Evolutionary conservation across 2,113 vertebrate species (phyloP), one percentile per base, ranked within the genome.

Genomic region (Drymodes brunneopygia): DNA sequence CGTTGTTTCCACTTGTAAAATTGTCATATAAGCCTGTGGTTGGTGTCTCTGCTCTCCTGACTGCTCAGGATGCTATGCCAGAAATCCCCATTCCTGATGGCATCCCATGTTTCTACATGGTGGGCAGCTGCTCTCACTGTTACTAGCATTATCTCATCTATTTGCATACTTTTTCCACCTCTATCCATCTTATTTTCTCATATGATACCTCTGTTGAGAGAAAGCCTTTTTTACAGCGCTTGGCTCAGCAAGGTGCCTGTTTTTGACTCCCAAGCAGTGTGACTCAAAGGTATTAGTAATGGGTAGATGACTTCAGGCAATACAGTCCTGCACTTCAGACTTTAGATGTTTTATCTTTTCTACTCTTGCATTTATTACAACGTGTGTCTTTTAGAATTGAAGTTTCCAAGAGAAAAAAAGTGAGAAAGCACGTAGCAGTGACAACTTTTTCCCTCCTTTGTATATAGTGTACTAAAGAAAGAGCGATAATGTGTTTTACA

Each of bases 71-170:
- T 81, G 48, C 48, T 3, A 5, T 27, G 38, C 40, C 61, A 72
- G 48, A 95, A 64, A 21, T 51, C 21, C 36, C 16, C 20, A 13
- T 50, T 88, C 27, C 62, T 48, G 40, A 42, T 13, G 28, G 21
- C 40, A 47, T 85, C 27, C 16, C 2, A 0, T 45, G 10, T 62
- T 78, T 5, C 0, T 31, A 47, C 4, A 17, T 18, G 4, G 17
- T 33, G 20, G 38, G 36, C 35, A 92, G 31, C 66, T 72, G 40
- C 40, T 75, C 35, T 56, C 28, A 17, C 31, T 81, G 4, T 69
- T 75, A 25, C 42, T 48, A 38, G 29, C 7, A 36, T 72, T 85
- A 65, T 47, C 31, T 92, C 24, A 47, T 71, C 81, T 88, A n/a
- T n/a, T 75, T 58, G 18, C 25, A 38, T 40, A 13, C 18, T 73